These are phyloP conservation scores for Todiramphus chloris DNA, from an alignment of 2,113 vertebrate genomes.

Conservation along the genomic window DNA sequence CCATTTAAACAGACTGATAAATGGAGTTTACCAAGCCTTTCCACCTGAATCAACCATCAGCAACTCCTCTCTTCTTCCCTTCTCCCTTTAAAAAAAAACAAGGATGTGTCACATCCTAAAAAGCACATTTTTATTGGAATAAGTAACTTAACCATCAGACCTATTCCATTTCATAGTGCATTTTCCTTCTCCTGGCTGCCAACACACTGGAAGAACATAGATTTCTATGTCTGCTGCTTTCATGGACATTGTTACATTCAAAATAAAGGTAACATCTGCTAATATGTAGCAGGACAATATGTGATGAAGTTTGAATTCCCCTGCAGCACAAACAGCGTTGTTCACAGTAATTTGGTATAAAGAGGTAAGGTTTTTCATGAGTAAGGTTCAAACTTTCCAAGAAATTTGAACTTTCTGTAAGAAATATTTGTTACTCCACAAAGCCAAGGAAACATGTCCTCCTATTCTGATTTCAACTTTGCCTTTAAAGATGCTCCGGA, in stretches of 20 bases:
- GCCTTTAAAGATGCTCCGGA: neutral
- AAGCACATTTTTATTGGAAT: slow-evolving; percentile 15
- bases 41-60: neutral
- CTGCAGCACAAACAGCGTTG: neutral
- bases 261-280: neutral
- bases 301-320: neutral
- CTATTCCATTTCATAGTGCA: neutral
- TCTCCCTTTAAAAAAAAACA: neutral
- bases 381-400: neutral
- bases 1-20: neutral
- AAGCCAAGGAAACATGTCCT: neutral
- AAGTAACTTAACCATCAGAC: slow-evolving; percentile 6
- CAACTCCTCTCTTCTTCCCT: neutral
- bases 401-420: neutral
- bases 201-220: neutral
- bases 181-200: neutral
- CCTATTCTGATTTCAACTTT: slow-evolving; percentile 33
- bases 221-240: neutral
- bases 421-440: neutral
- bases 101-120: neutral
- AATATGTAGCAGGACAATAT: neutral
- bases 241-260: neutral
- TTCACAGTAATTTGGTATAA: neutral
- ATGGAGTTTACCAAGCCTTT: neutral
- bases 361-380: neutral